Evolutionary conservation across 2,113 vertebrate species (phyloP).

Genomic region (Pachypanchax playfairii): DNA sequence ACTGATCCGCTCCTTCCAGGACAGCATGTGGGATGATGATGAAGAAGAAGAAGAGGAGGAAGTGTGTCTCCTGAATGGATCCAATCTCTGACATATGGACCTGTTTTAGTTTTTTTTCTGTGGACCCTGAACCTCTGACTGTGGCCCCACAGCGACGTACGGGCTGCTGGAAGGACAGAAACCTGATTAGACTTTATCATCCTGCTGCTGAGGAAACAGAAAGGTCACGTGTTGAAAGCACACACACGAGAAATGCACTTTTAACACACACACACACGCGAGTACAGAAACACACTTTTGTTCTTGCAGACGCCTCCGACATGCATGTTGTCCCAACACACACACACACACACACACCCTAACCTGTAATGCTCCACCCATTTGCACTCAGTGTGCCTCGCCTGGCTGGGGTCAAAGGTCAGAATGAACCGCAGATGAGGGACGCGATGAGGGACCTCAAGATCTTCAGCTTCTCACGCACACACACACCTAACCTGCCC

Average conservation of each 20-base stretch:
- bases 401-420: conserved; percentile 69
- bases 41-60: conserved; percentile 92
- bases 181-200: conserved; percentile 31
- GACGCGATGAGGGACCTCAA: conserved; percentile 70
- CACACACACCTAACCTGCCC: conserved; percentile 38
- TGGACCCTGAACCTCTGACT: conserved; percentile 32
- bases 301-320: conserved; percentile 40
- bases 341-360: conserved; percentile 12
- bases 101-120: conserved; percentile 17
- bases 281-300: conserved; percentile 39
- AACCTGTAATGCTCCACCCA: conserved; percentile 30
- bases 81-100: conserved; percentile 83
- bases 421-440: conserved; percentile 68
- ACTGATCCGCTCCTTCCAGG: conserved; percentile 87
- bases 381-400: conserved; percentile 42
- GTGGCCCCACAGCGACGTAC: conserved; percentile 39
- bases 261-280: conserved; percentile 29
- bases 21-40: conserved; percentile 85
- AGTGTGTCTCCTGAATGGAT: conserved; percentile 89
- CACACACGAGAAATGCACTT: conserved; percentile 38
- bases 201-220: conserved; percentile 49
- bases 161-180: conserved; percentile 9
- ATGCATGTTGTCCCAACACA: conserved; percentile 51
- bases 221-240: conserved; percentile 28
- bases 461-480: conserved; percentile 33